Evolutionary conservation across 2,113 vertebrate genomes (phyloP).

Genomic region (Plotosus lineatus): DNA sequence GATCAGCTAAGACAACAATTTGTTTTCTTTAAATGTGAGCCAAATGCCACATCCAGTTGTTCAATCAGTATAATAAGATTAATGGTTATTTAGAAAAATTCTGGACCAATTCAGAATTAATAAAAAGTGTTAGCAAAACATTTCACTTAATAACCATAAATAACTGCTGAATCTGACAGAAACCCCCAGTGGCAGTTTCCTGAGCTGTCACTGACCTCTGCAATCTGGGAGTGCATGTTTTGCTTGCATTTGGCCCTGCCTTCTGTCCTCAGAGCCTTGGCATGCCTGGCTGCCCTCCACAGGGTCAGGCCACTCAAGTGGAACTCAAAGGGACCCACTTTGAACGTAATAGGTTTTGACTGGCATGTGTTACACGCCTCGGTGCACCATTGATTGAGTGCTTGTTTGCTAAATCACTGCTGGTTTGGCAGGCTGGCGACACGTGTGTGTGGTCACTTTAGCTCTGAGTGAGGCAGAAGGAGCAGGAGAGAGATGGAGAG

Average conservation of each 20-base stretch:
- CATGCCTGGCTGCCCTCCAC: constrained; percentile 77
- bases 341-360: constrained; percentile 87
- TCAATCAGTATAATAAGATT: not conserved
- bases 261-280: constrained; percentile 73
- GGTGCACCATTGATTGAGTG: constrained; percentile 86
- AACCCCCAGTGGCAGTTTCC: not conserved
- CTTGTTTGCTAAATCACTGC: constrained; percentile 91
- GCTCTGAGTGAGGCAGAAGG: constrained; percentile 34
- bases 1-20: not conserved
- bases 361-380: constrained; percentile 85
- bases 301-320: constrained; percentile 80
- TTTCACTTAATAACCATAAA: not conserved
- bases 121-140: not conserved
- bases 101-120: not conserved
- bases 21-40: not conserved
- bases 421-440: constrained; percentile 73
- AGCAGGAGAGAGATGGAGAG: constrained; percentile 14
- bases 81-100: no score
- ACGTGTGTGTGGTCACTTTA: constrained; percentile 73
- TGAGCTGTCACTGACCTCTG: constrained; percentile 9
- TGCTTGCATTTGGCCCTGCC: constrained; percentile 62
- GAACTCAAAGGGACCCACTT: constrained; percentile 81
- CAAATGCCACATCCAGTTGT: not conserved
- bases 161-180: not conserved
- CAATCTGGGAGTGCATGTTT: constrained; percentile 24